Evolutionary conservation across 2,797 vertebrate genomes (phyloP).

Genomic region (Typhlichthys subterraneus): DNA sequence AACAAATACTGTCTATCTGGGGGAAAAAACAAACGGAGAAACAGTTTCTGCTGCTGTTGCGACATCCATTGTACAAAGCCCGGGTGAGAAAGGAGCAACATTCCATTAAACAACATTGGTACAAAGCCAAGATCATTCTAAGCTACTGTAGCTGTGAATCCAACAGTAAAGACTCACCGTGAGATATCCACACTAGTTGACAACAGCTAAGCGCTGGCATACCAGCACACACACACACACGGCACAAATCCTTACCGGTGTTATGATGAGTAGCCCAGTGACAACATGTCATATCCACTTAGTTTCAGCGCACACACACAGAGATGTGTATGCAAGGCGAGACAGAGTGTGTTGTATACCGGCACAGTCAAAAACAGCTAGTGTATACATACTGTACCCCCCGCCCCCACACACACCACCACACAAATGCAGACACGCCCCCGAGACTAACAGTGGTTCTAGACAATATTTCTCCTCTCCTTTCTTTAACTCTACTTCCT

Average conservation of each 20-base stretch:
- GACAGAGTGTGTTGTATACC: conserved; percentile 18
- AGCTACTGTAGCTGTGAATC: not conserved
- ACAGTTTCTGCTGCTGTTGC: not conserved
- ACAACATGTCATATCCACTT: conserved; percentile 57
- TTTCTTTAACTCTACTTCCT: conserved; percentile 58
- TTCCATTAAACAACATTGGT: not conserved
- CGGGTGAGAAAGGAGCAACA: not conserved
- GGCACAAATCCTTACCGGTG: conserved; percentile 52
- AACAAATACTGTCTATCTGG: conserved; percentile 3
- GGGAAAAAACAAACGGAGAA: not conserved
- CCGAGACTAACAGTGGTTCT: conserved; percentile 39
- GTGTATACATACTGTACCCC: conserved; percentile 34
- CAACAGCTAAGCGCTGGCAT: not conserved
- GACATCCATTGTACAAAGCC: not conserved
- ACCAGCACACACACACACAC: not conserved
- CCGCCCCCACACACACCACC: conserved; percentile 42
- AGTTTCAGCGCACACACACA: conserved; percentile 16
- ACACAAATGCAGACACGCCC: not conserved
- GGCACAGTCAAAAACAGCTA: conserved; percentile 11
- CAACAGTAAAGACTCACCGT: not conserved
- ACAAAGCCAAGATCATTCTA: not conserved
- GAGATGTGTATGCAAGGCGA: conserved; percentile 22
- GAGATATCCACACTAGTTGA: not conserved
- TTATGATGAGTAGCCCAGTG: conserved; percentile 51
- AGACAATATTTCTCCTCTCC: conserved; percentile 64